A percentile compares a stretch with the other conserved stretches of the same genome.
Conservation (phyloP, 2,888 invertebrate genomes). For the Gonocerus acuteangulatus region DNA sequence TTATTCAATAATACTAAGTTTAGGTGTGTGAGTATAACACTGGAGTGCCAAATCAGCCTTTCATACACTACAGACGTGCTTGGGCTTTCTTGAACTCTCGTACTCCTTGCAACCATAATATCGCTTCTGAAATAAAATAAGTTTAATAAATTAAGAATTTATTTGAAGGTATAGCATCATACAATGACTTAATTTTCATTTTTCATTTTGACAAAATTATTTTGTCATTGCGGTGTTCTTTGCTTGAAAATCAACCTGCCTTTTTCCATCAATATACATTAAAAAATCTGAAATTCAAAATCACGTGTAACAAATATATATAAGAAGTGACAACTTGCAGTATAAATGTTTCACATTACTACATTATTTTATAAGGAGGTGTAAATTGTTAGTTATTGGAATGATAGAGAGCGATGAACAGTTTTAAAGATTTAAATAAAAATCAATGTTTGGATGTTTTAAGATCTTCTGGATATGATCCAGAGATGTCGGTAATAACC, state of each 20-base stretch:
- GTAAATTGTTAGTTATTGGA: no score
- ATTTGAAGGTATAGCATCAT: not conserved
- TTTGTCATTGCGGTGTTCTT: not conserved
- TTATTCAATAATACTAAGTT: no score
- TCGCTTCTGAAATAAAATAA: conserved; percentile 38
- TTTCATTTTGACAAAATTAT: not conserved
- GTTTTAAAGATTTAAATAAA: no score
- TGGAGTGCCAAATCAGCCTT: no score
- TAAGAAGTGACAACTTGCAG: no score
- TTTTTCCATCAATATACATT: conserved; percentile 48
- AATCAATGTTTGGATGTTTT: no score
- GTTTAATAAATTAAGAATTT: not conserved
- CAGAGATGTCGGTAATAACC: no score
- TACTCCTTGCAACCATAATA: conserved; percentile 53
- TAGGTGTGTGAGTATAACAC: no score
- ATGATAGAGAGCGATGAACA: no score
- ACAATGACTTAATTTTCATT: conserved; percentile 1
- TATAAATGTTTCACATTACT: no score
- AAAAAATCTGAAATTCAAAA: conserved; percentile 47
- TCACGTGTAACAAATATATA: not conserved
- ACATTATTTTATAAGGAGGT: no score
- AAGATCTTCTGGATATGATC: no score
- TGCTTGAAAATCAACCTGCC: conserved; percentile 28
- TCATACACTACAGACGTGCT: not conserved
- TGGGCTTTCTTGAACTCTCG: conserved; percentile 45